A percentile compares a stretch with the other conserved stretches of the same genome.
phyloP scores from a whole-genome alignment of 2,797 vertebrate species.

The Luscinia megarhynchos region DNA sequence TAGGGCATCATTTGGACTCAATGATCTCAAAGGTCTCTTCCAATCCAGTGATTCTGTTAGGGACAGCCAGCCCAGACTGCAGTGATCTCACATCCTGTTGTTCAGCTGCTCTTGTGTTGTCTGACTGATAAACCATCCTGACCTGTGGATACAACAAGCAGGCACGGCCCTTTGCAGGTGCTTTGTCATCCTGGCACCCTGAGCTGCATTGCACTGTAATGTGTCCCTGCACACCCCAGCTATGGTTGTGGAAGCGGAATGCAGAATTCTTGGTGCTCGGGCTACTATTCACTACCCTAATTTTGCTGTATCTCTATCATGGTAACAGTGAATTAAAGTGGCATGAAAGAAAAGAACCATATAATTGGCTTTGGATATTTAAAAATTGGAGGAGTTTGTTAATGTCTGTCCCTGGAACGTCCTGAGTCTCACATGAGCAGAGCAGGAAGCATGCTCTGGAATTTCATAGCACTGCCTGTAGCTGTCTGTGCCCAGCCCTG shows the following conservation, averaged over 20 bases:
- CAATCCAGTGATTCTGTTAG: no score
- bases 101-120: not conserved
- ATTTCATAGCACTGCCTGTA: not conserved
- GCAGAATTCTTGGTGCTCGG: not conserved
- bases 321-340: not conserved
- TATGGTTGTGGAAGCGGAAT: not conserved
- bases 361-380: not conserved
- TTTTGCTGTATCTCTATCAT: not conserved
- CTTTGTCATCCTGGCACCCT: not conserved
- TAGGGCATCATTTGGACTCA: fast-evolving
- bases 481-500: not conserved
- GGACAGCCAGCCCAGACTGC: not conserved
- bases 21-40: not conserved
- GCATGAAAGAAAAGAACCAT: not conserved
- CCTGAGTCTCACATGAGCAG: fast-evolving
- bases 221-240: not conserved
- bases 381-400: not conserved
- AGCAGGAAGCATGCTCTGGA: not conserved
- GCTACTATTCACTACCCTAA: not conserved
- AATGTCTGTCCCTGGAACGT: not conserved
- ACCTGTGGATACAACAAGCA: not conserved
- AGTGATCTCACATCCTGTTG: not conserved
- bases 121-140: not conserved
- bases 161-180: not conserved
- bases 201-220: not conserved